Evolutionary conservation across 2,797 vertebrate genomes (phyloP), one percentile per base, ranked within the genome.

Genomic region (Micrastur ruficollis): DNA sequence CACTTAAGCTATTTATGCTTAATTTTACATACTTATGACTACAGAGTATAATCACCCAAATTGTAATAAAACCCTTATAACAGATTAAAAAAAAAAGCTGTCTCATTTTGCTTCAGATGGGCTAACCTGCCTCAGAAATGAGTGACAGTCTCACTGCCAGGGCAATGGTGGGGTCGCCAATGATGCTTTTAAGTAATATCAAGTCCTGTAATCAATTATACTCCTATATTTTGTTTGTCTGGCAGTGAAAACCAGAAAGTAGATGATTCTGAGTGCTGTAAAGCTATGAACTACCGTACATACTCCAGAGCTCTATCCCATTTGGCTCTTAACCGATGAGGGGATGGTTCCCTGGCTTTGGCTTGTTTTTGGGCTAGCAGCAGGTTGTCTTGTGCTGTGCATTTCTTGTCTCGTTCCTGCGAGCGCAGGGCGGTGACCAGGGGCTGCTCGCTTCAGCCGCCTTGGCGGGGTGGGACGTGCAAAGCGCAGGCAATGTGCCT

Each of bases 21-120:
- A 97, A 96, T 97, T 96, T 96, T 97, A 90, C 50, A 34, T 97
- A 96, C 93, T 96, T 97, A 94, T 71, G 67, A 89, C 86, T 94
- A 81, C 44, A 82, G 75, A 85, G 40, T 80, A 90, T 78, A 96
- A 96, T 97, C 27, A 96, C 90, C 65, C 93, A 93, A 93, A 94
- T 83, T 52, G 40, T 50, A 95, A 95, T 96, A 96, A 96, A 96
- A 96, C 82, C 71, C 34, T 95, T 89, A 42, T n/a, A 90, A 84
- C 11, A 59, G 44, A 86, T 78, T 56, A 84, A 72, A 82, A 72
- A 86, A 81, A 27, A 36, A 19, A 17, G 6, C 59, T 79, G 55
- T 59, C 3, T 8, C 40, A 44, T 94, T 96, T 97, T 86, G 32
- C 73, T 94, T 91, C 55, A 85, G 58, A 79, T 68, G 81, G 90